These are phyloP conservation scores for Saturnia japonica DNA, from an alignment of 2,888 invertebrate species.

Conservation along the genomic window DNA sequence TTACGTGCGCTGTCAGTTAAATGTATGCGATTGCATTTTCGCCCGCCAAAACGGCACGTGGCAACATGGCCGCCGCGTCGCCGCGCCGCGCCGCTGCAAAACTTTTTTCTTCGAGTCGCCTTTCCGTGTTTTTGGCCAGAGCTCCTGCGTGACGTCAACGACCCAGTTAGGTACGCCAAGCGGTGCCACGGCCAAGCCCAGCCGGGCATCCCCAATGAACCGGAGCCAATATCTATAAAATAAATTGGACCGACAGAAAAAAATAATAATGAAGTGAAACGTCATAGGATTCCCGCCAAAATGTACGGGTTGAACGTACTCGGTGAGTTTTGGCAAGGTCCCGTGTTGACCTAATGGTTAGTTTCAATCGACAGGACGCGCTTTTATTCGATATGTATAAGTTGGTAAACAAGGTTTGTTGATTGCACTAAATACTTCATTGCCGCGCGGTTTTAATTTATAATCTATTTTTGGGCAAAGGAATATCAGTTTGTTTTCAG, in stretches of 20 bases:
- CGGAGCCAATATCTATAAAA: constrained; percentile 82
- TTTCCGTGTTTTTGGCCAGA: constrained; percentile 80
- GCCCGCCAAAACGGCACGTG: constrained; percentile 62
- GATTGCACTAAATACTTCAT: background rate
- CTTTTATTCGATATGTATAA: background rate
- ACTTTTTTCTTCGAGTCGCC: constrained; percentile 65
- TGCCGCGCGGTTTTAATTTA: background rate
- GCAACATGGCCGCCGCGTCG: constrained; percentile 48
- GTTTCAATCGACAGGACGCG: constrained; percentile 58
- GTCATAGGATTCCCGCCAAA: constrained; percentile 76
- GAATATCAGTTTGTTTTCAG: background rate
- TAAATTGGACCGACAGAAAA: constrained; percentile 70
- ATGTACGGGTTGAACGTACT: constrained; percentile 75
- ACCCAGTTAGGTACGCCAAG: constrained; percentile 80
- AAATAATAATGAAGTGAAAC: constrained; percentile 76
- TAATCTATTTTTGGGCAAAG: background rate
- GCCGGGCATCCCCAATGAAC: constrained; percentile 79
- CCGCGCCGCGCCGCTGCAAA: too few species aligned
- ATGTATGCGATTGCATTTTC: constrained; percentile 47
- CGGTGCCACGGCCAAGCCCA: constrained; percentile 80
- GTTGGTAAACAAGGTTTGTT: constrained; percentile 2
- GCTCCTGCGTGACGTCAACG: constrained; percentile 74
- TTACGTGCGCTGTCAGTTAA: constrained; percentile 70
- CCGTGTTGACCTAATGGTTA: constrained; percentile 75
- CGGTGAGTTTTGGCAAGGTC: constrained; percentile 75